These are phyloP conservation scores for Lagopus muta DNA, from an alignment of 2,113 vertebrate species.

Conservation along the genomic window DNA sequence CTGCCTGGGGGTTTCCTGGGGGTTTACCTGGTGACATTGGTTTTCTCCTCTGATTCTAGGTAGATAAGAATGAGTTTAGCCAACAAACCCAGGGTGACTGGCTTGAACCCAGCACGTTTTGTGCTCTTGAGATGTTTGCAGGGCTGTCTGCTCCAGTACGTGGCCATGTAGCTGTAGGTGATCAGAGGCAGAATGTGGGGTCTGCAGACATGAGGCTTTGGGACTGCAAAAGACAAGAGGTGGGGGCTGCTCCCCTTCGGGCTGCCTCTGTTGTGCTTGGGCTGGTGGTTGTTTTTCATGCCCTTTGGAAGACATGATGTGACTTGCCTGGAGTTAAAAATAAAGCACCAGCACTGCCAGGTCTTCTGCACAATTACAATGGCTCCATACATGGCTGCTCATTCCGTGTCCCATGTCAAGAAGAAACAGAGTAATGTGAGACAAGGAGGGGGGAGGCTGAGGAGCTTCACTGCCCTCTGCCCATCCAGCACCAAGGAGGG, in stretches of 20 bases:
- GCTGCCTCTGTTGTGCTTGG: neutral
- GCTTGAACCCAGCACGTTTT: neutral
- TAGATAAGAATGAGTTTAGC: neutral
- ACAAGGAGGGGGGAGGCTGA: neutral
- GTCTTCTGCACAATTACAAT: neutral
- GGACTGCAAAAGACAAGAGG: neutral
- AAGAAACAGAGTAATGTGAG: neutral
- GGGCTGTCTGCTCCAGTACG: accelerated
- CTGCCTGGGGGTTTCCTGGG: neutral
- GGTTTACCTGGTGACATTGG: neutral
- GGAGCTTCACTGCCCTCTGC: neutral
- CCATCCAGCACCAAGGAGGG: neutral
- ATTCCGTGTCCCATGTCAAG: accelerated
- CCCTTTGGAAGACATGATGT: accelerated
- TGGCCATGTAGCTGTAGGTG: accelerated
- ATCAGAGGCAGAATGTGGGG: neutral
- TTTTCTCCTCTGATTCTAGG: neutral
- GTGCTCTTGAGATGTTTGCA: neutral
- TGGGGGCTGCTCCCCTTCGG: neutral
- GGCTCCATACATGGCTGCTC: neutral
- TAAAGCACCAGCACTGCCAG: neutral
- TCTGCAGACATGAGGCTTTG: neutral
- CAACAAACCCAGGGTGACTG: neutral
- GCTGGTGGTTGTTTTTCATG: neutral
- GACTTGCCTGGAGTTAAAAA: neutral